These are phyloP conservation scores for Cynaeus angustus DNA, from an alignment of 2,888 invertebrate species.

Conservation along the genomic window DNA sequence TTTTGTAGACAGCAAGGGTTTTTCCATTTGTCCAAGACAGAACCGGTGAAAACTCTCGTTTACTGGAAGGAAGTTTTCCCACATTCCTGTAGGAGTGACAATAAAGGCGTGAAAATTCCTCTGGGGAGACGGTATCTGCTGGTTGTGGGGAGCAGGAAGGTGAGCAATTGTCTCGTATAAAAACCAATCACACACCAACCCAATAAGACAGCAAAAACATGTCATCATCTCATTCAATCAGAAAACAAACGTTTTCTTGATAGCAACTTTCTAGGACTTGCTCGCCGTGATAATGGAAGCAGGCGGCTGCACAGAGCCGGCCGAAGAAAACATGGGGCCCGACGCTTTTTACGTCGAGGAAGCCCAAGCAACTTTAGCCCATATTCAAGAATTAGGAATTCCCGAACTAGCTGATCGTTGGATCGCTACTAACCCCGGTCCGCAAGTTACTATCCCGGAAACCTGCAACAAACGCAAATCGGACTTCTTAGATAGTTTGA, in stretches of 20 bases:
- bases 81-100: slow-evolving; percentile 68
- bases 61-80: slow-evolving; percentile 86
- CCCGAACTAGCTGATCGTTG: slow-evolving; percentile 81
- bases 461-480: slow-evolving; percentile 59
- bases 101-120: slow-evolving; percentile 71
- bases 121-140: slow-evolving; percentile 83
- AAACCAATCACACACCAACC: too few species aligned
- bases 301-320: slow-evolving; percentile 83
- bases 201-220: too few species aligned
- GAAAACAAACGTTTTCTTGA: too few species aligned
- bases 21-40: slow-evolving; percentile 79
- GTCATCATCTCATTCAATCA: too few species aligned
- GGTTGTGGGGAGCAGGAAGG: slow-evolving; percentile 81
- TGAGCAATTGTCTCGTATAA: too few species aligned
- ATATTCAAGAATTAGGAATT: slow-evolving; percentile 84
- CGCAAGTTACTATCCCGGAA: slow-evolving; percentile 72
- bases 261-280: slow-evolving; percentile 74
- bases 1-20: slow-evolving; percentile 85
- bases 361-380: slow-evolving; percentile 88
- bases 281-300: slow-evolving; percentile 84
- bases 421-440: slow-evolving; percentile 80
- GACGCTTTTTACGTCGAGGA: slow-evolving; percentile 93
- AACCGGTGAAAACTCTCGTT: slow-evolving; percentile 81
- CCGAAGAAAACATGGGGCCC: slow-evolving; percentile 78
- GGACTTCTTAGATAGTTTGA: slow-evolving; percentile 65